A percentile compares a stretch with the other conserved stretches of the same genome.
Conservation (phyloP, 2,113 vertebrate genomes). For the Podarcis muralis region DNA sequence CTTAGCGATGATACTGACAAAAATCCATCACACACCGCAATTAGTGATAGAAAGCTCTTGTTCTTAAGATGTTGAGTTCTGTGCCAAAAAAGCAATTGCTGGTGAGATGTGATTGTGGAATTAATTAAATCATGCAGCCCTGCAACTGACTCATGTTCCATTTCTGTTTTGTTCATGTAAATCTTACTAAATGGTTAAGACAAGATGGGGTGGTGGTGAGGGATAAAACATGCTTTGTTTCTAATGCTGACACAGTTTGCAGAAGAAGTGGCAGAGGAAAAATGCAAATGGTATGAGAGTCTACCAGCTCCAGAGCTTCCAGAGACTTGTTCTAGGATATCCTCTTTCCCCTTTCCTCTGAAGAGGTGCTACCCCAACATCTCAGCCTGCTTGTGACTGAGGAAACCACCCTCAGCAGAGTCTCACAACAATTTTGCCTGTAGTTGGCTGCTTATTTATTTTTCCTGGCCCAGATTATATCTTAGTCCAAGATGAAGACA, state of each 20-base stretch:
- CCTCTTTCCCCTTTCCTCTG: not conserved
- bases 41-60: too few species aligned
- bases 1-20: too few species aligned
- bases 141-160: not conserved
- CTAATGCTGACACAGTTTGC: not conserved
- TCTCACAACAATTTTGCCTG: not conserved
- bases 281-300: not conserved
- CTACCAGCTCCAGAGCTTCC: not conserved
- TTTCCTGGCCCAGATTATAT: not conserved
- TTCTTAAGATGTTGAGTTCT: not conserved
- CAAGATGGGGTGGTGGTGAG: not conserved
- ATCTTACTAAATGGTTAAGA: not conserved
- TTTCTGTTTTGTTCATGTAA: not conserved
- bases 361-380: not conserved
- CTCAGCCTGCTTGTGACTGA: not conserved
- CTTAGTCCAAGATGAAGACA: not conserved
- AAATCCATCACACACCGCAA: too few species aligned
- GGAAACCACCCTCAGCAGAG: not conserved
- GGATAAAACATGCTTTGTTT: not conserved
- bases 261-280: not conserved
- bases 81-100: not conserved
- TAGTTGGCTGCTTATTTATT: not conserved
- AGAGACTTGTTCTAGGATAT: not conserved
- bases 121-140: not conserved
- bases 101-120: not conserved